A percentile compares a stretch with the other conserved stretches of the same genome.
These are phyloP conservation scores for Papilio polytes DNA, from an alignment of 1,140 invertebrate genomes.

Conservation along the genomic window DNA sequence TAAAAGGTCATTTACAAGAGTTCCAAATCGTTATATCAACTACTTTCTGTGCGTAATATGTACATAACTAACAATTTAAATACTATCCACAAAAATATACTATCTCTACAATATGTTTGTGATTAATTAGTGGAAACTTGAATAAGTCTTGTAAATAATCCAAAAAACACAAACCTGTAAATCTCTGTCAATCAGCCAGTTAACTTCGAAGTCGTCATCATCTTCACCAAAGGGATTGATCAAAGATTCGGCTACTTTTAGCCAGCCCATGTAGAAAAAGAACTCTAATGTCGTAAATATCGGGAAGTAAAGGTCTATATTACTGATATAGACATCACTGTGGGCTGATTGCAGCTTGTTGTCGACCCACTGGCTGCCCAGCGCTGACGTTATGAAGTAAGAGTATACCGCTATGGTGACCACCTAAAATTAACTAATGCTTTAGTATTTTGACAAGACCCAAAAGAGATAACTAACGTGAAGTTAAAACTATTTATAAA, in stretches of 20 bases:
- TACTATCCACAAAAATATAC: too few species aligned
- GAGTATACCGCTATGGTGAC: slow-evolving; percentile 96
- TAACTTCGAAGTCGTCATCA: slow-evolving; percentile 91
- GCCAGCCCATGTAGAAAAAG: slow-evolving; percentile 96
- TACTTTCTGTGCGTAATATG: neutral
- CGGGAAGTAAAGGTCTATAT: slow-evolving; percentile 93
- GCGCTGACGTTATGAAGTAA: slow-evolving; percentile 92
- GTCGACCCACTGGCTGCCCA: slow-evolving; percentile 93
- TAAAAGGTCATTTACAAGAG: slow-evolving; percentile 3
- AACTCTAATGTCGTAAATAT: slow-evolving; percentile 94
- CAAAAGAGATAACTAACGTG: too few species aligned
- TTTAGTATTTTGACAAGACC: neutral
- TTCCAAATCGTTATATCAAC: neutral
- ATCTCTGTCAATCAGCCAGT: slow-evolving; percentile 95
- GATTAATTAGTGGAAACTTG: neutral
- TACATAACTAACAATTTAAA: too few species aligned
- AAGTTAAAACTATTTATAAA: neutral
- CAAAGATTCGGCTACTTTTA: slow-evolving; percentile 94
- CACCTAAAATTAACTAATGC: slow-evolving; percentile 85
- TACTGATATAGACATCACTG: slow-evolving; percentile 75
- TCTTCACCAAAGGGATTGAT: slow-evolving; percentile 97
- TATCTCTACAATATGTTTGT: too few species aligned
- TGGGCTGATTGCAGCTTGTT: slow-evolving; percentile 64
- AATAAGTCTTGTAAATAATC: too few species aligned
- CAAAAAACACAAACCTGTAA: slow-evolving; percentile 85